These are phyloP conservation scores for Vulpes vulpes DNA, from an alignment of 2,113 vertebrate species.

Conservation along the genomic window DNA sequence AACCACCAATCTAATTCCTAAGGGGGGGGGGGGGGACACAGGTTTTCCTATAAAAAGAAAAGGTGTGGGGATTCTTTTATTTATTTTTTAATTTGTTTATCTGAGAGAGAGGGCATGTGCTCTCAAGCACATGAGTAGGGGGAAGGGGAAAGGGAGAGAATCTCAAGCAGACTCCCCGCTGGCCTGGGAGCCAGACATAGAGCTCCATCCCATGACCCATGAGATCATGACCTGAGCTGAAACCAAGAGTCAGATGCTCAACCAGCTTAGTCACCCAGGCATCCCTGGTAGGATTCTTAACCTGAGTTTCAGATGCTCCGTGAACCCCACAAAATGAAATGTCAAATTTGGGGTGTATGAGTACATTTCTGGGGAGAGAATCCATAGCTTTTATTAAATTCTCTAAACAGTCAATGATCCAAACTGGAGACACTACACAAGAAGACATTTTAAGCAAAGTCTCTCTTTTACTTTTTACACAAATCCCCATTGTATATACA, in stretches of 20 bases:
- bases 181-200: background rate
- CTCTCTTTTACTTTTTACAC: background rate
- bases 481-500: background rate
- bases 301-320: background rate
- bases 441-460: background rate
- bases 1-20: background rate
- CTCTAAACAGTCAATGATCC: background rate
- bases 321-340: background rate
- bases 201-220: background rate
- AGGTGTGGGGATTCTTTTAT: background rate
- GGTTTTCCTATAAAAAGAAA: background rate
- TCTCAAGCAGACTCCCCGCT: background rate
- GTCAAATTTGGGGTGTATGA: background rate
- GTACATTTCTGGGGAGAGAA: background rate
- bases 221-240: background rate
- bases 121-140: background rate
- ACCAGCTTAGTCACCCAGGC: background rate
- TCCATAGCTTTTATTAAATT: background rate
- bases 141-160: background rate
- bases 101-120: background rate
- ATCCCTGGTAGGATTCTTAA: background rate
- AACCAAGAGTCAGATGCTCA: background rate
- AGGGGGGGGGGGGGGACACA: background rate
- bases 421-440: background rate
- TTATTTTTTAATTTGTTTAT: background rate